Evolutionary conservation across 30 jellyfish, hydroid and myxozoan genomes (phyloP).

Genomic region (Aurelia aurita): DNA sequence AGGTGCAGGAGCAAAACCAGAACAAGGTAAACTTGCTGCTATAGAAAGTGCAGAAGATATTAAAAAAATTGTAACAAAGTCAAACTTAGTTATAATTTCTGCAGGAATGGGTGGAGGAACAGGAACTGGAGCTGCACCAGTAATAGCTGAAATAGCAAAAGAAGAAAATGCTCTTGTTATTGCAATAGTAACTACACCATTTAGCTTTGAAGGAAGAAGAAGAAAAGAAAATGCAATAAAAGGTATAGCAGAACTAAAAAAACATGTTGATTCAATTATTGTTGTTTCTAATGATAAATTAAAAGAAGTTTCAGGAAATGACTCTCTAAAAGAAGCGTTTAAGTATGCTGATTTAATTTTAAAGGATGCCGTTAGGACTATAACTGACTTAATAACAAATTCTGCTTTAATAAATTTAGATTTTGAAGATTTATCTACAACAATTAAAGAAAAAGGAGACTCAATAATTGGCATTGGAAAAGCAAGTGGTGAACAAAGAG

Average conservation of each 20-base stretch:
- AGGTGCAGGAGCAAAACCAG: conserved; percentile 21
- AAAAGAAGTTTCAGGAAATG: background rate
- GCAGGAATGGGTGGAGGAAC: conserved; percentile 33
- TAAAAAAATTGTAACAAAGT: background rate
- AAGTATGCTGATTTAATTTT: background rate
- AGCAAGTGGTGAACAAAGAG: background rate
- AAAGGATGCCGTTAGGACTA: background rate
- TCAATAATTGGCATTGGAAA: background rate
- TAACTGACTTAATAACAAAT: background rate
- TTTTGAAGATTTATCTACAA: background rate
- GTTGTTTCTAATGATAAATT: background rate
- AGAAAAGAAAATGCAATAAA: background rate
- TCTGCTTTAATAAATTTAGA: background rate
- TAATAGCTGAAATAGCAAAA: conserved; percentile 5
- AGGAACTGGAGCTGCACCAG: conserved; percentile 23
- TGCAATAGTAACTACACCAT: background rate
- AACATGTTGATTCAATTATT: background rate
- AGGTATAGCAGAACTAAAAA: background rate
- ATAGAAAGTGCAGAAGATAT: background rate
- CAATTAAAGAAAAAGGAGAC: background rate
- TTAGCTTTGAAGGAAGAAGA: background rate
- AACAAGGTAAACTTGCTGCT: background rate
- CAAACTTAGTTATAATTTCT: background rate
- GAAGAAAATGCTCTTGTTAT: background rate
- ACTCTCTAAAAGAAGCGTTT: background rate